Conservation (phyloP, 2,888 invertebrate species). For the Caenorhabditis sp. region DNA sequence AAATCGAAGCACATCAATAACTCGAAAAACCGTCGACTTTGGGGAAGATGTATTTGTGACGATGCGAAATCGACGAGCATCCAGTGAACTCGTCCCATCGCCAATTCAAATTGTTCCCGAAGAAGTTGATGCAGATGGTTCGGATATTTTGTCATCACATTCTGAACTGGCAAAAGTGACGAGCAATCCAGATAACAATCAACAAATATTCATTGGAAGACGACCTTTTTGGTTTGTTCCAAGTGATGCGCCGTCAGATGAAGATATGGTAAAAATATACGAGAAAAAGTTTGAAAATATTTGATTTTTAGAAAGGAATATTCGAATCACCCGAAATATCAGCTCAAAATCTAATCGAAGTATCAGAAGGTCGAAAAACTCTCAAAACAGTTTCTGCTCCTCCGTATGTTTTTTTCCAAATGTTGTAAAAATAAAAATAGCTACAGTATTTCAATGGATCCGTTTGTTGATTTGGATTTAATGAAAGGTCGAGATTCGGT, state of each 20-base stretch:
- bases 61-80: not conserved
- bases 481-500: not conserved
- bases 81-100: not conserved
- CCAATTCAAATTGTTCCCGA: not conserved
- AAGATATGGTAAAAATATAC: not conserved
- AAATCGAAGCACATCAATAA: not conserved
- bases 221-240: slow-evolving; percentile 1
- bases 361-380: not conserved
- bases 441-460: not conserved
- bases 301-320: not conserved
- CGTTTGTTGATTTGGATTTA: not conserved
- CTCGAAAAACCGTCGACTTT: not conserved
- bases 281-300: too few species aligned
- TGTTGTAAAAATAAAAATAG: too few species aligned
- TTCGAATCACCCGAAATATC: not conserved
- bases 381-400: not conserved
- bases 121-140: not conserved
- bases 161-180: not conserved
- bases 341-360: not conserved
- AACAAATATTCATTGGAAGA: not conserved
- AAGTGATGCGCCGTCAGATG: not conserved
- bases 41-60: not conserved
- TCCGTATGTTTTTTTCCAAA: not conserved
- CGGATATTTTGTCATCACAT: not conserved
- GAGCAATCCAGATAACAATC: not conserved